Conservation (phyloP, 2,888 invertebrate species). For the Hyppa rectilinea region DNA sequence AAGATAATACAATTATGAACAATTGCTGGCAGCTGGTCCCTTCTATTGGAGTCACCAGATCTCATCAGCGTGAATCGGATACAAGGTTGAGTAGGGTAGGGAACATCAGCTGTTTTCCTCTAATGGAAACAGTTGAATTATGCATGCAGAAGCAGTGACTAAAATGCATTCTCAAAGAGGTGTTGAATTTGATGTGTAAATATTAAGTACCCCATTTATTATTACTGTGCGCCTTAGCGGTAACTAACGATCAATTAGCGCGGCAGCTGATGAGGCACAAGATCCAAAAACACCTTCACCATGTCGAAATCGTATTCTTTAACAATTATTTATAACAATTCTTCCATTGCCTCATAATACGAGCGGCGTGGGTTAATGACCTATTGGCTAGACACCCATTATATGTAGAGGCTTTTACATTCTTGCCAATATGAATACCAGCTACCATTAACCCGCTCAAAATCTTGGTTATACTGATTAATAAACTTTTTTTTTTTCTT, state of each 20-base stretch:
- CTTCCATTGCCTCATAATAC: constrained; percentile 34
- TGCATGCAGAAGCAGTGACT: neutral
- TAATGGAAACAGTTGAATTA: constrained; percentile 9
- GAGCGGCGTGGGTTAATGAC: constrained; percentile 36
- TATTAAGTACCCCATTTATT: constrained; percentile 20
- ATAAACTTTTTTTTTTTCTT: no score
- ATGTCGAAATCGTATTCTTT: constrained; percentile 38
- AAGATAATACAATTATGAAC: neutral
- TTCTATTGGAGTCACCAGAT: neutral
- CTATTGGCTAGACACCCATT: constrained; percentile 32
- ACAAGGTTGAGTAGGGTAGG: constrained; percentile 9
- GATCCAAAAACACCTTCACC: constrained; percentile 16
- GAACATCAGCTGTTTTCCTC: neutral
- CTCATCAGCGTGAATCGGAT: neutral
- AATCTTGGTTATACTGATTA: constrained; percentile 31
- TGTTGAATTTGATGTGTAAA: constrained; percentile 24
- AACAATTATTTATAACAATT: constrained; percentile 38
- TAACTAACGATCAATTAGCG: constrained; percentile 29
- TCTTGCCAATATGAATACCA: constrained; percentile 49
- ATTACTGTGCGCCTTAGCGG: constrained; percentile 28
- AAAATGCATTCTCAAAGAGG: constrained; percentile 17
- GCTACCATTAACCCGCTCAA: constrained; percentile 24
- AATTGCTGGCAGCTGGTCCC: neutral
- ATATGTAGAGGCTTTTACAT: constrained; percentile 23
- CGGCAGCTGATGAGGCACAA: constrained; percentile 9